A percentile compares a stretch with the other conserved stretches of the same genome.
Evolutionary conservation across 2,113 vertebrate species (phyloP).

Genomic region (Phalacrocorax aristotelis): DNA sequence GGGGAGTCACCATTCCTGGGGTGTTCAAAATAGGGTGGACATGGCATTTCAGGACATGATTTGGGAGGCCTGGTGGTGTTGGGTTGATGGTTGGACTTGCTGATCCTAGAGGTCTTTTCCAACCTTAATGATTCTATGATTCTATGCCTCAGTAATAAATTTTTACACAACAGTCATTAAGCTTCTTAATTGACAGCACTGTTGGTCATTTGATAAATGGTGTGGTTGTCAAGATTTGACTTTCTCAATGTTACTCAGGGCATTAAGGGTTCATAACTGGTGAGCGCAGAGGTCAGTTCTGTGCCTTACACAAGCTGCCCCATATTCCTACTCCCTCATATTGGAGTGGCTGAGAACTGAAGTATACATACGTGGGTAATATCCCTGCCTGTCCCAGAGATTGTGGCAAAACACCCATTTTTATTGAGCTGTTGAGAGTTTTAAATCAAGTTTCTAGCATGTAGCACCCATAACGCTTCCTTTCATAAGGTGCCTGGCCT

Average conservation of each 20-base stretch:
- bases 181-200: not conserved
- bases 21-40: too few relatives aligned
- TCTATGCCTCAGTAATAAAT: not conserved
- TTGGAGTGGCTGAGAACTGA: not conserved
- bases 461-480: not conserved
- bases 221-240: not conserved
- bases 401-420: not conserved
- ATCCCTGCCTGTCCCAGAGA: not conserved
- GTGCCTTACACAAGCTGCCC: not conserved
- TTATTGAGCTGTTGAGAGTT: not conserved
- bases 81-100: too few relatives aligned
- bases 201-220: not conserved
- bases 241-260: not conserved
- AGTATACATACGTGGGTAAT: not conserved
- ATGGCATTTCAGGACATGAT: too few relatives aligned
- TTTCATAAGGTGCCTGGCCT: not conserved
- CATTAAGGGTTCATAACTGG: not conserved
- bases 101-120: too few relatives aligned
- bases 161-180: not conserved
- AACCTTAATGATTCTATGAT: too few relatives aligned
- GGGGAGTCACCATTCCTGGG: too few relatives aligned
- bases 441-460: not conserved
- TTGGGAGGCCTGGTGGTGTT: too few relatives aligned
- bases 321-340: not conserved
- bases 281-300: not conserved